Evolutionary conservation across 2,797 vertebrate species (phyloP).

Genomic region (Sebastes nivosus): DNA sequence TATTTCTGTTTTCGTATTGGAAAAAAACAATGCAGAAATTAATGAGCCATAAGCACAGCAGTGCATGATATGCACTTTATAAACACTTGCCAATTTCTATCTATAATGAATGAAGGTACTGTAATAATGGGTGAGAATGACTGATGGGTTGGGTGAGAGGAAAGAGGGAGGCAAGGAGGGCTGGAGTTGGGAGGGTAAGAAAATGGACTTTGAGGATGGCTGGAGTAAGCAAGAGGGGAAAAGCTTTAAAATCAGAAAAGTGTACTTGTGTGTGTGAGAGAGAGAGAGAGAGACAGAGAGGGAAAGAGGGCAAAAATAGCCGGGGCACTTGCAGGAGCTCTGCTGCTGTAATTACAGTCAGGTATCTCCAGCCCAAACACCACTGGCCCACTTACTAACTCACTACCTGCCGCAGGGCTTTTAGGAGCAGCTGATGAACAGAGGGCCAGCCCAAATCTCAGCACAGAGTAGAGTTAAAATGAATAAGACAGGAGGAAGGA

Average conservation of each 20-base stretch:
- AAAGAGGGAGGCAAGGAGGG: not conserved
- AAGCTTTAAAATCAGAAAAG: not conserved
- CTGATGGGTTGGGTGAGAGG: not conserved
- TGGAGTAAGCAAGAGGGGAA: not conserved
- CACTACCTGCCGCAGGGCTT: slow-evolving; percentile 38
- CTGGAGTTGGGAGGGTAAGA: not conserved
- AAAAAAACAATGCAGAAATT: not conserved
- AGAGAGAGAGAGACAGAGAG: not conserved
- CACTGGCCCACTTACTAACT: slow-evolving; percentile 37
- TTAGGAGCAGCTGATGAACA: slow-evolving; percentile 47
- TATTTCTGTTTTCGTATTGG: not conserved
- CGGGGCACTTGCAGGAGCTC: slow-evolving; percentile 26
- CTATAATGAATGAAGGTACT: slow-evolving; percentile 5
- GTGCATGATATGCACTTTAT: slow-evolving; percentile 5
- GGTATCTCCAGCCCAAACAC: slow-evolving; percentile 53
- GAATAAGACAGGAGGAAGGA: slow-evolving; percentile 13
- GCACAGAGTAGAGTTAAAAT: slow-evolving; percentile 20
- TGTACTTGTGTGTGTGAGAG: not conserved
- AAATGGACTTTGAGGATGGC: not conserved
- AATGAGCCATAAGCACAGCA: slow-evolving; percentile 1
- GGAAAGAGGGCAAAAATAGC: slow-evolving; percentile 24
- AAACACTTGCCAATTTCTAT: slow-evolving; percentile 10
- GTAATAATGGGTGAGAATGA: slow-evolving; percentile 11
- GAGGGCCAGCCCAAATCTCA: slow-evolving; percentile 38
- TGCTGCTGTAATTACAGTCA: slow-evolving; percentile 69